Conservation (phyloP, 2,113 vertebrate species). For the Chamaea fasciata region DNA sequence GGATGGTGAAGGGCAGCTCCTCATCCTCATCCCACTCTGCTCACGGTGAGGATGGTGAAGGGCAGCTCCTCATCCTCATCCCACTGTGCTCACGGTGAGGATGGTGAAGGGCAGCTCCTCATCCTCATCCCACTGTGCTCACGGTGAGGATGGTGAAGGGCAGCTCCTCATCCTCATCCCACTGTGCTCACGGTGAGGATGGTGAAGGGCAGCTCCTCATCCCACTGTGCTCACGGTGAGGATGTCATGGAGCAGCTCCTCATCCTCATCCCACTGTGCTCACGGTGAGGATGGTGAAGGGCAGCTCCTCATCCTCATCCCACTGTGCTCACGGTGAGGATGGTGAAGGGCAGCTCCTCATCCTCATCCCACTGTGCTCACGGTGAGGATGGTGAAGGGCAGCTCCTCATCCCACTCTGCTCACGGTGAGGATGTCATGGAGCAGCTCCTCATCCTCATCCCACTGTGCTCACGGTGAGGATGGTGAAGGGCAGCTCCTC, state of each 20-base stretch:
- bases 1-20: neutral
- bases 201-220: rapidly evolving
- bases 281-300: no score
- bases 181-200: neutral
- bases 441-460: neutral
- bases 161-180: neutral
- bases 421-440: rapidly evolving
- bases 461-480: neutral
- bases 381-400: neutral
- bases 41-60: neutral
- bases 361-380: no score
- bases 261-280: no score
- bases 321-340: neutral
- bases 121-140: no score
- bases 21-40: no score
- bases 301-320: neutral
- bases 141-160: rapidly evolving
- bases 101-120: neutral
- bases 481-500: neutral
- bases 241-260: no score
- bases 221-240: neutral
- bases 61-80: neutral
- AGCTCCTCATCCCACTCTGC: no score
- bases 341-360: neutral
- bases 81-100: no score